Base-by-base conservation (phyloP, 2,797 vertebrate species). In the Gambelia wislizenii region DNA sequence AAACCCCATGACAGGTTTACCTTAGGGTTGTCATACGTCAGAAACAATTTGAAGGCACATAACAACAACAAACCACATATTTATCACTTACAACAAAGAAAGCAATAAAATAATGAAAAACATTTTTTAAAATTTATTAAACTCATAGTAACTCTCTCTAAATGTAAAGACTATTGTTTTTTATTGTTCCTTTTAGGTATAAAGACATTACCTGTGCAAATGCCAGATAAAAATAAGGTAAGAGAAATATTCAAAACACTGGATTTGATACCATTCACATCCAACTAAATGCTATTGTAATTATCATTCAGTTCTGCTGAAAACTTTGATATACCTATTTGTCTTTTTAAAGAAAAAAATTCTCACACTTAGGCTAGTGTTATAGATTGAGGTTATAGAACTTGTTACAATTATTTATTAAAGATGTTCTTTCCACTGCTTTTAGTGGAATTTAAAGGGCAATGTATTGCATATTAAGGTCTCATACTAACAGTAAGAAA, bases 161-260 rank as follows among this genome's bases (percentile, higher is more conserved):
- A 88, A 54, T 33, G 20, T 56, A 81, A 33, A 80, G 13, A 86
- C 27, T 72, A 8, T 22, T 67, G 25, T 36, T 89, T 42, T 92
- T 54, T 59, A 3, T 36, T 95, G 67, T 64, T 93, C 87, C 92
- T 95, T 96, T 76, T 91, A 99, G 98, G 97, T 95, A 96, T 98
- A 81, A 97, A 96, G 85, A 98, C 98, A 92, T 96, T 97, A 39
- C 96, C 98, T n/a, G 98, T 98, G 79, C 97, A 97, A 0, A 96
- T 98, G 87, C 98, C 98, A 94, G 96, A 97, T 94, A 96, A 89
- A 93, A 95, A n/a, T n/a, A 91, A 12, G 96, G 97, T 98, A 96
- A 77, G 96, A 95, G 84, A 64, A 64, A 7, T 49, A 16, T 88
- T 91, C n/a, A 54, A 90, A 91, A 87, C 44, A n/a, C 0, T 85